A percentile compares a stretch with the other conserved stretches of the same genome.
These are phyloP conservation scores for Pseudobourletiella spinata DNA, from an alignment of 1,140 invertebrate genomes.

Conservation along the genomic window DNA sequence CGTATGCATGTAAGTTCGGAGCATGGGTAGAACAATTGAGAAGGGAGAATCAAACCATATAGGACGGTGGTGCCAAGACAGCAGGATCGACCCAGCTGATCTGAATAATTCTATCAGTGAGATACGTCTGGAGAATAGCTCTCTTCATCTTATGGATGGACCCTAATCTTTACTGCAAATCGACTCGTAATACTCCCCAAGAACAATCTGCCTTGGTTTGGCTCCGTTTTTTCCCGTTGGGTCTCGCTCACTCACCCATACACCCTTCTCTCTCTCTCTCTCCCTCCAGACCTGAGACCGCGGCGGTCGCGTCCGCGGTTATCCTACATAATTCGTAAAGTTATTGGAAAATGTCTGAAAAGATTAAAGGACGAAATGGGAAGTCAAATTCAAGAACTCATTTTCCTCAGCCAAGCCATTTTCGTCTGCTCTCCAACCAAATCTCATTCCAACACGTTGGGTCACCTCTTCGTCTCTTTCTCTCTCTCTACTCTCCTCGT, in stretches of 20 bases:
- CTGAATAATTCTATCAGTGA: conserved; percentile 37
- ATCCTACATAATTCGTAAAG: conserved; percentile 36
- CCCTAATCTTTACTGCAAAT: conserved; percentile 37
- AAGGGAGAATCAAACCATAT: neutral
- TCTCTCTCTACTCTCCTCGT: neutral
- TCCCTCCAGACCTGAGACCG: neutral
- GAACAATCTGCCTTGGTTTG: conserved; percentile 28
- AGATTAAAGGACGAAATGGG: conserved; percentile 35
- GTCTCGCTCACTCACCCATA: neutral
- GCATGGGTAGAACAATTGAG: neutral
- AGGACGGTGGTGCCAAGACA: neutral
- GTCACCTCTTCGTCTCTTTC: conserved; percentile 6
- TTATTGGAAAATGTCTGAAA: conserved; percentile 37
- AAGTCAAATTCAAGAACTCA: conserved; percentile 36
- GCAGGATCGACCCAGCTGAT: conserved; percentile 23
- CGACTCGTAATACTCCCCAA: conserved; percentile 35
- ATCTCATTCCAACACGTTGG: conserved; percentile 23
- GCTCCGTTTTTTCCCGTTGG: neutral
- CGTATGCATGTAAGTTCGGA: too few species aligned
- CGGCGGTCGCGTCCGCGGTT: conserved; percentile 26
- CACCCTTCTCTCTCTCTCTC: conserved; percentile 8
- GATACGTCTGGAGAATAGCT: conserved; percentile 32
- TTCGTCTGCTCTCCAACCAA: neutral
- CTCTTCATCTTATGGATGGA: conserved; percentile 34
- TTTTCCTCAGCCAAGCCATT: conserved; percentile 23